These are phyloP conservation scores for Abscondita cerata DNA, from an alignment of 2,888 invertebrate genomes.

Conservation along the genomic window DNA sequence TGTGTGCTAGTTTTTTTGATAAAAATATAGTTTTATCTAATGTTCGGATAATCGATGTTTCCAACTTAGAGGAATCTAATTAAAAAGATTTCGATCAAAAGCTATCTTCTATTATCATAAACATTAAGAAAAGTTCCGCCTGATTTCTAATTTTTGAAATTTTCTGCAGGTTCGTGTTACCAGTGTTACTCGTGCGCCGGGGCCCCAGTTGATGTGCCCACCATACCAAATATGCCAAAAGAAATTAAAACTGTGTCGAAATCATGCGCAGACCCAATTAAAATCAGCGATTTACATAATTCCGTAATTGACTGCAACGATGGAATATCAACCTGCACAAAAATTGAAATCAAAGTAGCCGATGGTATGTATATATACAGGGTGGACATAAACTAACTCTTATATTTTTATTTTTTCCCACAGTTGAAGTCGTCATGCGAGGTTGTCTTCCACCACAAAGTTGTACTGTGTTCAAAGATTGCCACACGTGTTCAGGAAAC, in stretches of 20 bases:
- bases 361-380: too few species aligned
- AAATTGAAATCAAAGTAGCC: neutral
- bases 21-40: too few species aligned
- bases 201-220: neutral
- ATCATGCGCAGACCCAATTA: neutral
- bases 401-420: neutral
- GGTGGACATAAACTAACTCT: too few species aligned
- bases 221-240: neutral
- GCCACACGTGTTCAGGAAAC: slow-evolving; percentile 1
- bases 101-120: too few species aligned
- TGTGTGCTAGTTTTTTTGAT: too few species aligned
- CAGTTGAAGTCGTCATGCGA: slow-evolving; percentile 2
- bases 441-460: neutral
- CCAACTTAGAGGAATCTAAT: too few species aligned
- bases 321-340: neutral
- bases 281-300: neutral
- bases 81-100: too few species aligned
- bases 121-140: too few species aligned
- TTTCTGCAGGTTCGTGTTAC: too few species aligned
- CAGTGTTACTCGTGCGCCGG: neutral
- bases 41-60: too few species aligned
- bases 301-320: neutral
- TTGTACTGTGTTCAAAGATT: neutral
- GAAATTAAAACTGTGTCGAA: neutral
- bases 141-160: too few species aligned